These are phyloP conservation scores for Lagenorhynchus albirostris DNA, from an alignment of 2,113 vertebrate species.

Conservation along the genomic window DNA sequence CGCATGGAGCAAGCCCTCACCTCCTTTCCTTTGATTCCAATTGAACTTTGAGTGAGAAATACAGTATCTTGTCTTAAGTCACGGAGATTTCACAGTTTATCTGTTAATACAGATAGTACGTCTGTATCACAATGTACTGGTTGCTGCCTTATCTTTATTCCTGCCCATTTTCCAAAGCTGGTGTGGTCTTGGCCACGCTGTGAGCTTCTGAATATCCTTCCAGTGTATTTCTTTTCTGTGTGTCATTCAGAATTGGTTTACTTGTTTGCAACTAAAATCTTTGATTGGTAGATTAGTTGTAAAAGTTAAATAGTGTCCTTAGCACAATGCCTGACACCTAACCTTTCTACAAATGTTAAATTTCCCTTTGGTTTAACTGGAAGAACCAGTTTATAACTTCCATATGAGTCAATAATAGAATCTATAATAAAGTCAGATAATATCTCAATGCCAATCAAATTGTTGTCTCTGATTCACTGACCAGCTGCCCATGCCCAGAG, in stretches of 20 bases:
- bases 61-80: neutral
- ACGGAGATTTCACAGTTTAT: neutral
- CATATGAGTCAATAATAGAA: neutral
- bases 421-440: neutral
- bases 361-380: neutral
- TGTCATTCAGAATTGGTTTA: neutral
- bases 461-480: neutral
- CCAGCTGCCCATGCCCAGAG: neutral
- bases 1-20: neutral
- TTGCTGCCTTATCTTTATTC: neutral
- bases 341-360: neutral
- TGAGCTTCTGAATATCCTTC: neutral
- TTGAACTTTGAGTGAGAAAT: neutral
- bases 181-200: neutral
- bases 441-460: neutral
- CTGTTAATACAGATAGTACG: neutral
- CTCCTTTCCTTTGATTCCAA: neutral
- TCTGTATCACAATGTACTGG: neutral
- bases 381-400: neutral
- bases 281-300: neutral
- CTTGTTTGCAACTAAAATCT: neutral
- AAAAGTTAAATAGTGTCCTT: neutral
- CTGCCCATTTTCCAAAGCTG: neutral
- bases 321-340: neutral
- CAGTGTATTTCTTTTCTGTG: neutral